These are phyloP conservation scores for Protophormia terraenovae DNA, from an alignment of 2,888 invertebrate species.

Conservation along the genomic window DNA sequence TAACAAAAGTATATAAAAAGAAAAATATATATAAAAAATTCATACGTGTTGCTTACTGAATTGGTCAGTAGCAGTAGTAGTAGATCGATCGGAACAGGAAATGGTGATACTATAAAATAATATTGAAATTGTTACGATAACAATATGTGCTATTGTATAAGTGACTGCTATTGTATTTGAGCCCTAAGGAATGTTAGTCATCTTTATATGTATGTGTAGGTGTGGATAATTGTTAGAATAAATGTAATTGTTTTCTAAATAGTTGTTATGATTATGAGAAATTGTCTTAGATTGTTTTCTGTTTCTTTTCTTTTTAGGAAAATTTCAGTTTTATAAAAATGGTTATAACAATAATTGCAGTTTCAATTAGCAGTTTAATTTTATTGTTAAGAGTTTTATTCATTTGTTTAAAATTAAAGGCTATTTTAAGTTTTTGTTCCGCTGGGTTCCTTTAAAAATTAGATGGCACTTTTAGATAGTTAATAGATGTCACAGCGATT, in stretches of 20 bases:
- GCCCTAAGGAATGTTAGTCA: not conserved
- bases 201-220: no score
- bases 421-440: no score
- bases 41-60: conserved; percentile 16
- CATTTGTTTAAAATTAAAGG: not conserved
- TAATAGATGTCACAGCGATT: no score
- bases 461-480: no score
- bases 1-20: not conserved
- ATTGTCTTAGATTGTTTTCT: not conserved
- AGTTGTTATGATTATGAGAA: conserved; percentile 26
- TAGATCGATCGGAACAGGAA: conserved; percentile 30
- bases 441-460: no score
- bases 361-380: conserved; percentile 7
- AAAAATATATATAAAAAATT: not conserved
- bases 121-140: conserved; percentile 13
- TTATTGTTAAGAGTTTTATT: not conserved
- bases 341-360: not conserved
- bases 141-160: not conserved
- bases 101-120: conserved; percentile 21
- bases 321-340: not conserved
- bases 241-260: conserved; percentile 30
- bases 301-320: not conserved
- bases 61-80: not conserved
- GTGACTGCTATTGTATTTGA: not conserved
- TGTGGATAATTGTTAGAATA: not conserved